Evolutionary conservation across 2,797 vertebrate species (phyloP).

Genomic region (Capromys pilorides): DNA sequence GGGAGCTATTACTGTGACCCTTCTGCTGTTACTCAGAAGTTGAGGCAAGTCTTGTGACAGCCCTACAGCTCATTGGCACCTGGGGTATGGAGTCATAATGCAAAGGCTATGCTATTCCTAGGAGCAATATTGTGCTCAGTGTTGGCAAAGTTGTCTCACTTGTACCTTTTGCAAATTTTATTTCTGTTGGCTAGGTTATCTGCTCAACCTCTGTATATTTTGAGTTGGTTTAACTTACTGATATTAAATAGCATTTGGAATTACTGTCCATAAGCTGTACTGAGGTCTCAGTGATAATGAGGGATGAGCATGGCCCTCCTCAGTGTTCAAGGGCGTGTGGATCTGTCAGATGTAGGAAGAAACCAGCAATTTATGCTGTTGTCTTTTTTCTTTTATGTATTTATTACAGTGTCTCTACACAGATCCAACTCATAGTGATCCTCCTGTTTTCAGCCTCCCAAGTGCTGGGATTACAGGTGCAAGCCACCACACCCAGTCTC

Average conservation of each 20-base stretch:
- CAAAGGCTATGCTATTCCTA: not conserved
- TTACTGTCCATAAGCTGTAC: not conserved
- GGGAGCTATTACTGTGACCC: not conserved
- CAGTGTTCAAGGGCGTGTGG: not conserved
- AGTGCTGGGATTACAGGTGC: too few relatives aligned
- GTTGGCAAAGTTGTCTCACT: not conserved
- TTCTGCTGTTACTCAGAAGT: not conserved
- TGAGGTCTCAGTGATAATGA: not conserved
- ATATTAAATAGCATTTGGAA: not conserved
- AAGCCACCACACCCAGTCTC: too few relatives aligned
- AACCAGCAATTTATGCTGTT: not conserved
- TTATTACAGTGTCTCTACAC: too few relatives aligned
- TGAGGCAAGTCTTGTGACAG: not conserved
- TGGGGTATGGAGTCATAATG: too few relatives aligned
- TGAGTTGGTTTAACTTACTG: not conserved
- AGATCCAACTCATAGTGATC: too few relatives aligned
- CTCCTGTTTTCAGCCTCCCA: too few relatives aligned
- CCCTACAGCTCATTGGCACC: not conserved
- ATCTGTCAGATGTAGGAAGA: not conserved
- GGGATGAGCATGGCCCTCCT: not conserved
- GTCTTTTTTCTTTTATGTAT: too few relatives aligned
- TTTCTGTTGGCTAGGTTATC: not conserved
- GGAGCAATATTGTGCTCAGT: not conserved
- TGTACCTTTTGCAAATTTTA: not conserved
- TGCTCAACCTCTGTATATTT: not conserved